Evolutionary conservation across 2,888 invertebrate genomes (phyloP).

Genomic region (Morpho achilles): DNA sequence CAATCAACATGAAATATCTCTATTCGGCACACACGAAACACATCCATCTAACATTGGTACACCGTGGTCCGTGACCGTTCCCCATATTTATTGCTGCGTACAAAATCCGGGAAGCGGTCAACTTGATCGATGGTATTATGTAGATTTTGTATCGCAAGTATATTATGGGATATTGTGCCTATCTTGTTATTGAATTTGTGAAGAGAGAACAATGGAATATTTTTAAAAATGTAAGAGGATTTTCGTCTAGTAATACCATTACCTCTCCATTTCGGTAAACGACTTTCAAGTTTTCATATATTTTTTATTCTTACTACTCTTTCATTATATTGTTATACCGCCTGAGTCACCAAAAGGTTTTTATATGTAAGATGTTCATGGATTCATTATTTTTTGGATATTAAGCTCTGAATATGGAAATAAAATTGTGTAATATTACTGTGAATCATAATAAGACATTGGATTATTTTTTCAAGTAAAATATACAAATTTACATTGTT

Average conservation of each 20-base stretch:
- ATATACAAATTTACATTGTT: too few relatives aligned
- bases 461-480: too few relatives aligned
- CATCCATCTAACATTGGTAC: slow-evolving; percentile 47
- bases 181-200: slow-evolving; percentile 26
- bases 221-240: not conserved
- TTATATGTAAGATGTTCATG: too few relatives aligned
- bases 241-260: not conserved
- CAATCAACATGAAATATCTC: slow-evolving; percentile 48
- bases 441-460: too few relatives aligned
- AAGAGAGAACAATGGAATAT: slow-evolving; percentile 17
- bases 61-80: slow-evolving; percentile 43
- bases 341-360: too few relatives aligned
- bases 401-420: too few relatives aligned
- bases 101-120: slow-evolving; percentile 48
- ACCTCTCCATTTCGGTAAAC: not conserved
- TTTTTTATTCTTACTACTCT: too few relatives aligned
- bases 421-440: too few relatives aligned
- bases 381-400: too few relatives aligned
- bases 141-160: slow-evolving; percentile 28
- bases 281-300: too few relatives aligned
- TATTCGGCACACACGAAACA: slow-evolving; percentile 35
- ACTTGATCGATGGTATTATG: slow-evolving; percentile 51
- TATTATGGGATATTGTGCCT: slow-evolving; percentile 24
- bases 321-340: too few relatives aligned
- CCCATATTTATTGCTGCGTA: slow-evolving; percentile 49